Conservation (phyloP, 2,888 invertebrate species). For the Aromia moschata region DNA sequence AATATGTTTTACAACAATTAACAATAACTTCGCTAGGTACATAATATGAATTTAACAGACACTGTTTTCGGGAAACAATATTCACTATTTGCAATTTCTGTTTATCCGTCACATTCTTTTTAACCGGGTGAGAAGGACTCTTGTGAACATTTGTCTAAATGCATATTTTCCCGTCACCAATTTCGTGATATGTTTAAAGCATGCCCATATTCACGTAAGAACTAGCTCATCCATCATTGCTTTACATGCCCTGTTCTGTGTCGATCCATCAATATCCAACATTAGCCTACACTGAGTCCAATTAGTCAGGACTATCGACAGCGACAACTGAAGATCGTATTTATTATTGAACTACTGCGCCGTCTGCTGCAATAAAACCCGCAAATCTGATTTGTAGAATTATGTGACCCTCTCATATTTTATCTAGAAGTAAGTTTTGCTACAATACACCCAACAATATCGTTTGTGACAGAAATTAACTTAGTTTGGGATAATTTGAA, state of each 20-base stretch:
- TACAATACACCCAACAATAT: neutral
- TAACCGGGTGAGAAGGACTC: too few species aligned
- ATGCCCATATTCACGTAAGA: constrained; percentile 38
- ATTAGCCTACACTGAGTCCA: constrained; percentile 56
- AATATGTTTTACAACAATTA: too few species aligned
- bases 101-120: too few species aligned
- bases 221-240: constrained; percentile 49
- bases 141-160: constrained; percentile 2
- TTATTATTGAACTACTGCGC: constrained; percentile 32
- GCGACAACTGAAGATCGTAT: constrained; percentile 34
- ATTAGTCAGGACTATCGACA: constrained; percentile 46
- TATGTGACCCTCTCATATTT: neutral
- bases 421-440: neutral
- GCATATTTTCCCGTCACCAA: constrained; percentile 22
- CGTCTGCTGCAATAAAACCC: constrained; percentile 20
- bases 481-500: neutral
- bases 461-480: neutral
- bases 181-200: constrained; percentile 22
- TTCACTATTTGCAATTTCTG: too few species aligned
- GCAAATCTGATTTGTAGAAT: neutral
- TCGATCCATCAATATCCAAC: constrained; percentile 58
- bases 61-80: too few species aligned
- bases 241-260: constrained; percentile 46
- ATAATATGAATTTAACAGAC: too few species aligned
- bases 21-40: too few species aligned